Evolutionary conservation across 2,113 vertebrate species (phyloP), one percentile per base, ranked within the genome.

Genomic region (Australoheros scitulus): DNA sequence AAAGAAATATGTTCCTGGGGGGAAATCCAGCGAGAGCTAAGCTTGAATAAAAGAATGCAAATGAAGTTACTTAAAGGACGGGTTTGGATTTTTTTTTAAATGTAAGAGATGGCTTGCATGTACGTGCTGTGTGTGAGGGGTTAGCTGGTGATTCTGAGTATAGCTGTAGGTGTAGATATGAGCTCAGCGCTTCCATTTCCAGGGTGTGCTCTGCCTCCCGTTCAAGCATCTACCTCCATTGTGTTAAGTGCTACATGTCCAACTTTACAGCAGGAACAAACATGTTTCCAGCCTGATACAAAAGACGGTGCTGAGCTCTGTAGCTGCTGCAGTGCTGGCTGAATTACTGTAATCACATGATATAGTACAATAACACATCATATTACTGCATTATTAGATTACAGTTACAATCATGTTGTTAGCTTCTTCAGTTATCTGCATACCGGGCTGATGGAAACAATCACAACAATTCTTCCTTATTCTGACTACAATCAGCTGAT

Each of bases 161-260:
- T 3, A 38, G 17, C 63, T 68, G n/a, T 14, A 6, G 63, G 36
- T 43, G 63, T 43, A 38, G 63, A 43, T 34, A 7, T 0, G 15
- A 0, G 61, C 20, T 22, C 11, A 2, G 13, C 15, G 43, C 14
- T 14, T 47, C 13, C 0, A 14, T 1, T 65, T 22, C 36, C 63
- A 43, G 4, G 0, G 13, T 65, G 41, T 15, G 7, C 41, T 17
- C 63, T 65, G 63, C 63, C 63, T 65, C 38, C n/a, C 5, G 36
- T 38, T 24, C 63, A 38, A 26, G 43, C 43, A 47, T 47, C 43
- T 15, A 15, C 13, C 43, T 47, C 14, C 14, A 4, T 3, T 15
- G 43, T 15, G 43, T 50, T 14, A 50, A 6, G 13, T 47, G 26
- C 26, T 26, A 26, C 26, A 26, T 26, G 41, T 6, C 22, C 24